Base-by-base conservation (phyloP, 2,113 vertebrate genomes). In the Hippocampus zosterae region DNA sequence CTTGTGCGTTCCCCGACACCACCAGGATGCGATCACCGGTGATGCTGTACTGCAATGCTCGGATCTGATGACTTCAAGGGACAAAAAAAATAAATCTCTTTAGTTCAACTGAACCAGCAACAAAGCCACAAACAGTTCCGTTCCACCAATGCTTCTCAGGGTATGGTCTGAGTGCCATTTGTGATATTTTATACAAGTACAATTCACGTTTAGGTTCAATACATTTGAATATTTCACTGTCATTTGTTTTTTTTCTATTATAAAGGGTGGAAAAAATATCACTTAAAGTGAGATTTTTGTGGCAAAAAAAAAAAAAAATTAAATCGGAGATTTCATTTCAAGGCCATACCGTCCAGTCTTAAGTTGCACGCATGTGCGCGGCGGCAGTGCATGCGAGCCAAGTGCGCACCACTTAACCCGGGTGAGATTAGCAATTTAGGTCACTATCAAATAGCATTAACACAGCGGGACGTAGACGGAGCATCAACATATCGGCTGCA, bases 21-120 rank as follows among this genome's bases (percentile, higher is more conserved):
- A 98, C 96, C 0, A 99, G 93, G 88, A 99, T 94, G 72, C 95
- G 95, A 70, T 99, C 97, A 65, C 97, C 97, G 0, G 97, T 98
- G 82, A 92, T 90, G 85, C 96, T 99, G 61, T 98, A 99, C 81
- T 98, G 95, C 68, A 99, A 81, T 44, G 95, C 91, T 67, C 90
- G 96, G 85, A 99, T 98, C 79, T 98, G 97, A 86, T 99, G 97
- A 84, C 96, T 99, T 69, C 9, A 78, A 55, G 18, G 59, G 52
- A 60, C 73, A 37, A 72, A 37, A 72, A 7, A 79, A 15, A 27
- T 27, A 44, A n/a, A n/a, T n/a, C 12, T 15, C 37, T 23, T 23
- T 5, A 64, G 40, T 3, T 11, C 52, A 8, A n/a, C 21, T 52
- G 3, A 21, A 19, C 1, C 53, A 25, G n/a, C 23, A 13, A 23